These are phyloP conservation scores for Octonoba sinensis DNA, from an alignment of 2,888 invertebrate species.

Conservation along the genomic window DNA sequence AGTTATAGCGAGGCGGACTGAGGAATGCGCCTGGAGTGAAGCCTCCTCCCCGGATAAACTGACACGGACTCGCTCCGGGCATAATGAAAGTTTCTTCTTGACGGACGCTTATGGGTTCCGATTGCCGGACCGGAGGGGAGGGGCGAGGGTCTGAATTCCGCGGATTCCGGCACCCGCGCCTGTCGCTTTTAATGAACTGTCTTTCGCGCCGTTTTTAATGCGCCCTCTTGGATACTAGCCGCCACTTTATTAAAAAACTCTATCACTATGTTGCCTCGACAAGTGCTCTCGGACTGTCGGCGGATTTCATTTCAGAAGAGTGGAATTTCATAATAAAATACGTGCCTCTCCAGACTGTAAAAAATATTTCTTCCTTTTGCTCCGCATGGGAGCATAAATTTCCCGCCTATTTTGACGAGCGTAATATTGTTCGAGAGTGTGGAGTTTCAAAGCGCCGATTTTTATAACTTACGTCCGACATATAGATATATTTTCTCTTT, in stretches of 20 bases:
- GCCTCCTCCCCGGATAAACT: conserved; percentile 57
- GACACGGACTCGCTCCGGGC: conserved; percentile 55
- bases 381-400: too few species aligned
- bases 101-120: conserved; percentile 57
- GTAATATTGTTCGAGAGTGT: too few species aligned
- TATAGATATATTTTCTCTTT: too few species aligned
- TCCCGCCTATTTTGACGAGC: too few species aligned
- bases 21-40: conserved; percentile 52
- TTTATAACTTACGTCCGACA: too few species aligned
- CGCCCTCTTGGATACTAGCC: background rate
- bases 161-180: conserved; percentile 24
- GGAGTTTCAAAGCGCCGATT: too few species aligned
- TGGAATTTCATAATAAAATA: conserved; percentile 34
- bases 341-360: background rate
- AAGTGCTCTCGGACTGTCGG: conserved; percentile 10
- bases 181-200: conserved; percentile 38
- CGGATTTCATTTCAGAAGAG: conserved; percentile 13
- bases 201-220: background rate
- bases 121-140: conserved; percentile 7
- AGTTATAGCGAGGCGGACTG: conserved; percentile 55
- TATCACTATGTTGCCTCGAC: conserved; percentile 39
- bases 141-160: conserved; percentile 28
- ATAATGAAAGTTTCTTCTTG: conserved; percentile 64
- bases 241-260: conserved; percentile 63
- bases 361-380: background rate